Conservation (phyloP, 1,140 invertebrate species). For the Drosophila parabipectinata region DNA sequence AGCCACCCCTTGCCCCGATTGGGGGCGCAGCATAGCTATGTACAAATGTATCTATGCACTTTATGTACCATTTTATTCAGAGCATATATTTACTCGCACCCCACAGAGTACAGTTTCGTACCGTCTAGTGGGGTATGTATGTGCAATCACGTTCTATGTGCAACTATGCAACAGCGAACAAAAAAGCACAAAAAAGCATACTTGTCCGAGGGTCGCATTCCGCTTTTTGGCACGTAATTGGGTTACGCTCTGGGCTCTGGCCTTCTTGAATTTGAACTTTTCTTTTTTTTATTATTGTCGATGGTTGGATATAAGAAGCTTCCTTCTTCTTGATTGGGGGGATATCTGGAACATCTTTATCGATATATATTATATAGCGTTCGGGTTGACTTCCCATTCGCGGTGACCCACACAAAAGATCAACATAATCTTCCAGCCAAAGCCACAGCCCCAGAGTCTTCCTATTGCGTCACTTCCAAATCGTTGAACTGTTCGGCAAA, state of each 20-base stretch:
- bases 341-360: neutral
- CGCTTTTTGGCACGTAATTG: constrained; percentile 77
- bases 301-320: constrained; percentile 3
- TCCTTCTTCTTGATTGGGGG: constrained; percentile 2
- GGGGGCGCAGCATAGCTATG: constrained; percentile 32
- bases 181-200: constrained; percentile 39
- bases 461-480: constrained; percentile 57
- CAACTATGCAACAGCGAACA: constrained; percentile 31
- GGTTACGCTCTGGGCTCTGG: constrained; percentile 64
- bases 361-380: neutral
- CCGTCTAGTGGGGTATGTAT: constrained; percentile 23
- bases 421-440: constrained; percentile 36
- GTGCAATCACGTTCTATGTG: constrained; percentile 74
- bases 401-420: constrained; percentile 7
- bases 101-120: constrained; percentile 23
- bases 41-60: constrained; percentile 50
- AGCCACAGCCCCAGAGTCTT: constrained; percentile 6
- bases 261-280: constrained; percentile 49
- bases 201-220: constrained; percentile 73
- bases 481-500: constrained; percentile 21
- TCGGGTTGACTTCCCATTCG: neutral
- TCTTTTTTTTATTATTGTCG: neutral
- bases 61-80: constrained; percentile 49
- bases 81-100: constrained; percentile 49
- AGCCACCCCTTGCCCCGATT: constrained; percentile 6